A percentile compares a stretch with the other conserved stretches of the same genome.
These are phyloP conservation scores for Phallusia fumigata DNA, from an alignment of 23 tunicate species.

Conservation along the genomic window DNA sequence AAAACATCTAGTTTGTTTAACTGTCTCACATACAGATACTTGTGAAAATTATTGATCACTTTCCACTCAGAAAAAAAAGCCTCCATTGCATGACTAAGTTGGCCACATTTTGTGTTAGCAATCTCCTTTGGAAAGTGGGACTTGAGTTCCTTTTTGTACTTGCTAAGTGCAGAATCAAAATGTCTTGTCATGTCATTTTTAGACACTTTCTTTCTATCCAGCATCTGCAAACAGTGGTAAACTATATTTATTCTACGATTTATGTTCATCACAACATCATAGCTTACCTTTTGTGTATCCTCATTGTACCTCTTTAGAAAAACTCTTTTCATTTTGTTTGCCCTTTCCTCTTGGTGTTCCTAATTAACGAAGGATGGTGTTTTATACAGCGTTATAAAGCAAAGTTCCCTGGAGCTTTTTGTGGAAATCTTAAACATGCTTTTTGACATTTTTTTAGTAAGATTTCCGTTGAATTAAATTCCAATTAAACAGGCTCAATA, in stretches of 20 bases:
- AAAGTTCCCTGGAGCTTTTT: too few relatives aligned
- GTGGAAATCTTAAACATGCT: too few relatives aligned
- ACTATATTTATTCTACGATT: too few relatives aligned
- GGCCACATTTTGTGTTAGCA: neutral
- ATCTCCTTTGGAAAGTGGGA: neutral
- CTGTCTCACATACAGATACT: neutral
- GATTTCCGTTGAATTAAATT: too few relatives aligned
- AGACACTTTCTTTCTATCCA: neutral
- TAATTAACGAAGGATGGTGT: neutral
- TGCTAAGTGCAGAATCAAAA: neutral
- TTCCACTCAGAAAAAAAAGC: neutral
- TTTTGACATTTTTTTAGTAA: too few relatives aligned
- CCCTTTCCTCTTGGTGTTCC: neutral
- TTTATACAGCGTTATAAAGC: too few relatives aligned
- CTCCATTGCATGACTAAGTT: neutral
- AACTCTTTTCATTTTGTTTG: neutral
- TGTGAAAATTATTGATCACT: slow-evolving; percentile 1
- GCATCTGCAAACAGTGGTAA: neutral
- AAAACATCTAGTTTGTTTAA: neutral
- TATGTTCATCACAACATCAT: too few relatives aligned
- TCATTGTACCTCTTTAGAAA: neutral
- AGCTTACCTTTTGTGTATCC: neutral
- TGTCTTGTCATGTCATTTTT: neutral
- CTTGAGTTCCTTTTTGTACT: neutral
- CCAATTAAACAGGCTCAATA: too few relatives aligned